phyloP scores from a whole-genome alignment of 1,140 invertebrate genomes.

The Drosophila kepulauana region DNA sequence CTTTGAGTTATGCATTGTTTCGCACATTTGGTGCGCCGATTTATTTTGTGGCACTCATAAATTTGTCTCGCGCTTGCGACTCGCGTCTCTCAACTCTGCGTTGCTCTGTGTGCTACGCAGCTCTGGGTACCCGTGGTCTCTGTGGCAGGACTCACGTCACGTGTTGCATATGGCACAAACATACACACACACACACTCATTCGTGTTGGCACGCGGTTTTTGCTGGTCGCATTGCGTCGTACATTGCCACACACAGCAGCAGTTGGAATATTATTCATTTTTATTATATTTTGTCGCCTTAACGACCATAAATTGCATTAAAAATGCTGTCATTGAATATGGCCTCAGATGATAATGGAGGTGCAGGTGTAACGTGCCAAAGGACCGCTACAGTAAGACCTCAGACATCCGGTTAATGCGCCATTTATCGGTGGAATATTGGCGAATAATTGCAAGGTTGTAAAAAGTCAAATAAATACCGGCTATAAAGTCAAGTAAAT shows the following conservation, averaged over 20 bases:
- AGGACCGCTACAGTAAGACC: constrained; percentile 28
- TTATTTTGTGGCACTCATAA: constrained; percentile 77
- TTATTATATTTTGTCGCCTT: constrained; percentile 84
- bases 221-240: constrained; percentile 14
- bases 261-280: constrained; percentile 83
- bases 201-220: constrained; percentile 41
- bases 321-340: constrained; percentile 80
- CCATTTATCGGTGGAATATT: constrained; percentile 2
- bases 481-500: not conserved
- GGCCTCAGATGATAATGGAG: constrained; percentile 58
- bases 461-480: not conserved
- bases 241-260: constrained; percentile 35
- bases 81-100: constrained; percentile 16
- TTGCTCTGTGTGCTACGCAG: not conserved
- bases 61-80: constrained; percentile 52
- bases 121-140: constrained; percentile 34
- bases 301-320: constrained; percentile 83
- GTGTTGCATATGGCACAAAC: constrained; percentile 64
- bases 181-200: constrained; percentile 12
- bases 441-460: not conserved
- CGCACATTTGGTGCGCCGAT: constrained; percentile 79
- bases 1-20: constrained; percentile 79
- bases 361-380: constrained; percentile 34
- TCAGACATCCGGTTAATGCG: not conserved
- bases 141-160: constrained; percentile 72